Evolutionary conservation across 2,797 vertebrate genomes (phyloP), one percentile per base, ranked within the genome.

Genomic region (Gephyroberyx darwinii): DNA sequence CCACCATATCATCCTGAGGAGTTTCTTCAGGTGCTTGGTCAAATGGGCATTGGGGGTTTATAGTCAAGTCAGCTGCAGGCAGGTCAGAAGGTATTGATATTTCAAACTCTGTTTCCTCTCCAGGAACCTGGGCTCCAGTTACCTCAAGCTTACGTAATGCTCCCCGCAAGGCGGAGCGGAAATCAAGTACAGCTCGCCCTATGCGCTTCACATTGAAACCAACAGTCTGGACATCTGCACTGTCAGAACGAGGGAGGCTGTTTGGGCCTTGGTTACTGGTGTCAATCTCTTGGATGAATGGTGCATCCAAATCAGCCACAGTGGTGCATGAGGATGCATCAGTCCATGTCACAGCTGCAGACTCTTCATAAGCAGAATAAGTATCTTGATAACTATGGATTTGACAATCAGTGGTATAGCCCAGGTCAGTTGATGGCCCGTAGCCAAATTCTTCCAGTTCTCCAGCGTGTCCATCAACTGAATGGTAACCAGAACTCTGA

Each of bases 101-200:
- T 30, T 90, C 88, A 62, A 89, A 93, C 55, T 94, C 94, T 33
- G 83, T 58, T 52, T 93, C 93, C 60, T 96, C 95, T 64, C 92
- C 92, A 72, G 91, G 84, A 37, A 90, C 89, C 50, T 94, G 93
- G 10, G 90, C 75, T 80, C 75, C 92, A 41, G 92, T 92, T 17
- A 88, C 91, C n/a, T 98, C 97, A 70, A 95, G 84, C 84, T 97
- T 98, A 76, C 96, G 93, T 78, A 97, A 92, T 0, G 96, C 96
- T 0, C 95, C 95, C 16, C 95, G 94, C 54, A 99, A 89, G 43
- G 94, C 94, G 30, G 94, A 95, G 71, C 95, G 93, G 64, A 97
- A 97, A 70, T 96, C 96, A 43, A 95, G 69, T 65, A 97, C 95
- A 26, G 95, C 95, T 89, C 90, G 93, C 33, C 96, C 94, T 52